These are phyloP conservation scores for Varanus salvator DNA, from an alignment of 2,113 vertebrate species.

Conservation along the genomic window DNA sequence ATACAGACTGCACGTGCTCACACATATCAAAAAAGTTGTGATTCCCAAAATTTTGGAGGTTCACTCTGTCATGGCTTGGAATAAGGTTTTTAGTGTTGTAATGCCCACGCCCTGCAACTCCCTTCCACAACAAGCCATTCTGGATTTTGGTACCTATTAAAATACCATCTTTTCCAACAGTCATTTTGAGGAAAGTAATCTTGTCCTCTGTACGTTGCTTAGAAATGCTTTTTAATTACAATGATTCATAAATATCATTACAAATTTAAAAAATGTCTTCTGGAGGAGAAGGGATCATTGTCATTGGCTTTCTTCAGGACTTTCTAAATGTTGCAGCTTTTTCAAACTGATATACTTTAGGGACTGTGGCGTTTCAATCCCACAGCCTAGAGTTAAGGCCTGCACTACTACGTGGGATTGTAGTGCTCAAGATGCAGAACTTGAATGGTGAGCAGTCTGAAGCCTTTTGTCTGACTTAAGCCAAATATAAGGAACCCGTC, in stretches of 20 bases:
- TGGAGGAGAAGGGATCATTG: slow-evolving; percentile 54
- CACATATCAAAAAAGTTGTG: background rate
- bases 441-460: background rate
- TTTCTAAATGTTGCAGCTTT: slow-evolving; percentile 43
- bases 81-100: background rate
- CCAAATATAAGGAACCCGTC: background rate
- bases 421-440: background rate
- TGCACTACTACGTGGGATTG: background rate
- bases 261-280: too few species aligned
- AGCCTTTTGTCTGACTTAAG: background rate
- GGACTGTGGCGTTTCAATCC: background rate
- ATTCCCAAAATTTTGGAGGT: background rate
- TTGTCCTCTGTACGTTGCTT: too few species aligned
- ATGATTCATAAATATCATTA: too few species aligned
- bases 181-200: too few species aligned
- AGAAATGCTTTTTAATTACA: too few species aligned
- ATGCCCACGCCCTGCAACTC: too few species aligned
- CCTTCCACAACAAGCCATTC: too few species aligned
- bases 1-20: slow-evolving; percentile 30
- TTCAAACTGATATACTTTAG: background rate
- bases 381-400: background rate
- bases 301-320: slow-evolving; percentile 48
- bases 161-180: too few species aligned
- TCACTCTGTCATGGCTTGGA: too few species aligned
- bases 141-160: too few species aligned